These are phyloP conservation scores for Chironomus riparius DNA, from an alignment of 2,888 invertebrate species.

Conservation along the genomic window DNA sequence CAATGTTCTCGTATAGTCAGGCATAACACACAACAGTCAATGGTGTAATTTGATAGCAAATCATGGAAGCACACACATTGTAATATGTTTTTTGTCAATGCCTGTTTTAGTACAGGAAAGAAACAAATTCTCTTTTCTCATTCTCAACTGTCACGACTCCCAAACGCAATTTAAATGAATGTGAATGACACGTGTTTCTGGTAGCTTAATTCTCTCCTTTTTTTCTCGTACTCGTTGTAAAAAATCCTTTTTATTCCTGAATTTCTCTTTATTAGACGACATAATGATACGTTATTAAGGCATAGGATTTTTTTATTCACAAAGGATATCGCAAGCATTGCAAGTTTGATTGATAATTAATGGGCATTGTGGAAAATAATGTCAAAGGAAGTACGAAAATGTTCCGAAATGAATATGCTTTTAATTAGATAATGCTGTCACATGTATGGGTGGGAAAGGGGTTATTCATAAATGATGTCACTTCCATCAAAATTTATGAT, in stretches of 20 bases:
- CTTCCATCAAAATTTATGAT: too few relatives aligned
- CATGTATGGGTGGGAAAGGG: too few relatives aligned
- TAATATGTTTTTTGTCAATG: neutral
- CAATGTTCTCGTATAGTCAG: neutral
- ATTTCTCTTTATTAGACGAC: neutral
- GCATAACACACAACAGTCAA: neutral
- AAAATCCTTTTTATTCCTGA: neutral
- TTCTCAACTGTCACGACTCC: neutral
- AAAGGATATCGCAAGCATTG: too few relatives aligned
- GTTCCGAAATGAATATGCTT: too few relatives aligned
- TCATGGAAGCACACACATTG: neutral
- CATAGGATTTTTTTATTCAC: neutral
- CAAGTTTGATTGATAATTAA: too few relatives aligned
- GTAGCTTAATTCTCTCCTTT: neutral
- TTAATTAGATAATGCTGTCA: too few relatives aligned
- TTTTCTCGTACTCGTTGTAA: neutral
- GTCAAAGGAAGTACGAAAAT: too few relatives aligned
- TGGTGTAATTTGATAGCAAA: neutral
- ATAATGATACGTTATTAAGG: neutral
- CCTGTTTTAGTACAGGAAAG: neutral
- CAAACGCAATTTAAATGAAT: neutral
- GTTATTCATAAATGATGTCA: too few relatives aligned
- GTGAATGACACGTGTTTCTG: neutral
- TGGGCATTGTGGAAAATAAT: too few relatives aligned
- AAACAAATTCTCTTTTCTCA: neutral